phyloP scores from a whole-genome alignment of 2,113 vertebrate genomes.

The Symphodus melops region DNA sequence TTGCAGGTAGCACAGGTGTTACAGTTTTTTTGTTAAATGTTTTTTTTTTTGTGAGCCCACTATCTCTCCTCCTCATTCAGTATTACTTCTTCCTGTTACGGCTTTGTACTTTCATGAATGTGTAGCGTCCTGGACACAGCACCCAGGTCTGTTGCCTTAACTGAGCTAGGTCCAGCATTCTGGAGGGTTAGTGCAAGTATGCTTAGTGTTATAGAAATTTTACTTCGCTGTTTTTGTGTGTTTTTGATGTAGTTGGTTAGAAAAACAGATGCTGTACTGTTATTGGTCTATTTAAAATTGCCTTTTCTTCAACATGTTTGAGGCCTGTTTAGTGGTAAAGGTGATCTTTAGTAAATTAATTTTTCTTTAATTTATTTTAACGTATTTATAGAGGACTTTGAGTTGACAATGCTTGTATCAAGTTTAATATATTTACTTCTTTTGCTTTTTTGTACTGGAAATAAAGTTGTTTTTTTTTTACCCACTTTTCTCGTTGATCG shows the following conservation, averaged over 20 bases:
- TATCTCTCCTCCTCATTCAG: conserved; percentile 38
- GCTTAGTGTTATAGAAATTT: conserved; percentile 68
- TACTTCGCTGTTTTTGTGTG: conserved; percentile 62
- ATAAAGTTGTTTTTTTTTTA: conserved; percentile 77
- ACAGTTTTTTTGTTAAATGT: background rate
- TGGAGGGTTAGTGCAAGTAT: conserved; percentile 48
- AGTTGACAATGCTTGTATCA: conserved; percentile 83
- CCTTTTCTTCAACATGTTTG: conserved; percentile 70
- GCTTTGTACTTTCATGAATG: conserved; percentile 42
- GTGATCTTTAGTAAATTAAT: conserved; percentile 83
- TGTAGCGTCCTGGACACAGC: conserved; percentile 18
- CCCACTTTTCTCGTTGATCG: background rate
- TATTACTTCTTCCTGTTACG: conserved; percentile 52
- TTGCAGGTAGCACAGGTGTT: conserved; percentile 14
- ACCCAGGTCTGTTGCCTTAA: conserved; percentile 32
- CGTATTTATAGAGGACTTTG: conserved; percentile 85
- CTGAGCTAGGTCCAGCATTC: conserved; percentile 46
- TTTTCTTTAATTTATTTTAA: conserved; percentile 88
- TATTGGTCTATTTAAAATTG: conserved; percentile 74
- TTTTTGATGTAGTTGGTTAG: conserved; percentile 67
- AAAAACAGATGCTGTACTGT: conserved; percentile 55
- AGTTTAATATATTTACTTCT: conserved; percentile 86
- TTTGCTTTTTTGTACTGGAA: conserved; percentile 81
- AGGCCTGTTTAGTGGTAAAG: conserved; percentile 75
- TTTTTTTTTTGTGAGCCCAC: conserved; percentile 25